Evolutionary conservation across 1,140 invertebrate genomes (phyloP).

Genomic region (Conus betulinus): DNA sequence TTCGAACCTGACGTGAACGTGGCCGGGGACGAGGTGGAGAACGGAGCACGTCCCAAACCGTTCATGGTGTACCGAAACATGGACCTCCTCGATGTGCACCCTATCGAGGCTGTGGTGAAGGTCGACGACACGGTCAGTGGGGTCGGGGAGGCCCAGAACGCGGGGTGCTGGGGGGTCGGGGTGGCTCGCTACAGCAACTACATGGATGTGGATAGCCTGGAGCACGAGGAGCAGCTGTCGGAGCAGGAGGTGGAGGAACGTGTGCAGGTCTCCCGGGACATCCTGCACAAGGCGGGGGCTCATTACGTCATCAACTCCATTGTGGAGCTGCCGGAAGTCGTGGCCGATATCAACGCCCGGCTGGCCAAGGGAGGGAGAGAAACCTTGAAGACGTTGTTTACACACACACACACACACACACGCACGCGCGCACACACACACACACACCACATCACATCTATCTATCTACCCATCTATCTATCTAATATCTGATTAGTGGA

Average conservation of each 20-base stretch:
- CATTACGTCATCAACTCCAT: constrained; percentile 76
- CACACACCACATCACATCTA: no score
- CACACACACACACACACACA: no score
- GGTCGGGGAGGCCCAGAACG: constrained; percentile 73
- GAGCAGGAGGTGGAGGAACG: constrained; percentile 64
- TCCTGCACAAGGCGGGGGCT: constrained; percentile 70
- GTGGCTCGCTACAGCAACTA: constrained; percentile 75
- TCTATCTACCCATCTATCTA: no score
- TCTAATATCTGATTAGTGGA: no score
- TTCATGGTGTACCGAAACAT: constrained; percentile 76
- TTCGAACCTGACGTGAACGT: constrained; percentile 74
- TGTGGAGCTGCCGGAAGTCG: constrained; percentile 71
- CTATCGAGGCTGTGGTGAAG: constrained; percentile 74
- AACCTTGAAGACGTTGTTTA: constrained; percentile 55
- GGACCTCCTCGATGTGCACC: constrained; percentile 72
- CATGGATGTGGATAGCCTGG: constrained; percentile 72
- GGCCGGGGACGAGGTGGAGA: constrained; percentile 73
- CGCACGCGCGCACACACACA: no score
- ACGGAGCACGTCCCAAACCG: constrained; percentile 74
- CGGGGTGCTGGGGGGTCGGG: constrained; percentile 76
- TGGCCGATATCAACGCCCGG: constrained; percentile 73
- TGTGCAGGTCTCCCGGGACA: constrained; percentile 64
- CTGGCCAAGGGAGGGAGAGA: constrained; percentile 67
- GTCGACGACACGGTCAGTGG: constrained; percentile 75
- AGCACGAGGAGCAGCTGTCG: constrained; percentile 66